These are phyloP conservation scores for Enteromius trimaculatus DNA, from an alignment of 2,797 vertebrate species.

Conservation along the genomic window DNA sequence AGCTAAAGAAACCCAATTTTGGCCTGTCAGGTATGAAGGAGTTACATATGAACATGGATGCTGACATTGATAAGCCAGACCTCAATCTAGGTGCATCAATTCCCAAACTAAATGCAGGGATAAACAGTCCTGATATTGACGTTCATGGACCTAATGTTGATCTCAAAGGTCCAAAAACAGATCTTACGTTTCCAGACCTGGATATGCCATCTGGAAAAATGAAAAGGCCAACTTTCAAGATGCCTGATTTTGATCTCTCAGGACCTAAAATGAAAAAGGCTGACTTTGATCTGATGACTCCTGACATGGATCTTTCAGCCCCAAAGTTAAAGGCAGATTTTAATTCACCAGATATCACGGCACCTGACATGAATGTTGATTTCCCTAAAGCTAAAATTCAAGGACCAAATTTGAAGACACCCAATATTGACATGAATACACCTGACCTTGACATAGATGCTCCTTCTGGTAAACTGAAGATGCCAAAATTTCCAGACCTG, in stretches of 20 bases:
- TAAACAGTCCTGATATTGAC: conserved; percentile 47
- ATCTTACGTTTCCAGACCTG: conserved; percentile 56
- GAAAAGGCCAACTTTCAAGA: conserved; percentile 58
- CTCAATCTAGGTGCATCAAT: conserved; percentile 45
- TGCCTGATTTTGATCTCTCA: conserved; percentile 60
- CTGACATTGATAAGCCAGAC: conserved; percentile 48
- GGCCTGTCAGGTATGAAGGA: conserved; percentile 51
- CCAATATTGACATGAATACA: conserved; percentile 22
- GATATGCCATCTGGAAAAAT: conserved; percentile 57
- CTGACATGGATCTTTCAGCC: conserved; percentile 34
- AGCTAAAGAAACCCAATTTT: conserved; percentile 56
- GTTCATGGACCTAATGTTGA: conserved; percentile 53
- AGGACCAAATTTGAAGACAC: conserved; percentile 10
- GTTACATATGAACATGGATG: conserved; percentile 46
- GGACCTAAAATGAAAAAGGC: conserved; percentile 52
- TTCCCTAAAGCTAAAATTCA: conserved; percentile 25
- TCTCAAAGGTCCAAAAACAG: conserved; percentile 45
- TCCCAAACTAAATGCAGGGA: conserved; percentile 41
- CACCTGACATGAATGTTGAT: conserved; percentile 32
- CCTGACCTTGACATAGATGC: conserved; percentile 43
- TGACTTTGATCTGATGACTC: conserved; percentile 36
- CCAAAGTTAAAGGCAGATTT: conserved; percentile 52
- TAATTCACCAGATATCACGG: conserved; percentile 22
- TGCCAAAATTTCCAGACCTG: conserved; percentile 45
- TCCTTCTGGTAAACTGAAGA: conserved; percentile 49